These are phyloP conservation scores for Tuta absoluta DNA, from an alignment of 2,888 invertebrate genomes.

Conservation along the genomic window DNA sequence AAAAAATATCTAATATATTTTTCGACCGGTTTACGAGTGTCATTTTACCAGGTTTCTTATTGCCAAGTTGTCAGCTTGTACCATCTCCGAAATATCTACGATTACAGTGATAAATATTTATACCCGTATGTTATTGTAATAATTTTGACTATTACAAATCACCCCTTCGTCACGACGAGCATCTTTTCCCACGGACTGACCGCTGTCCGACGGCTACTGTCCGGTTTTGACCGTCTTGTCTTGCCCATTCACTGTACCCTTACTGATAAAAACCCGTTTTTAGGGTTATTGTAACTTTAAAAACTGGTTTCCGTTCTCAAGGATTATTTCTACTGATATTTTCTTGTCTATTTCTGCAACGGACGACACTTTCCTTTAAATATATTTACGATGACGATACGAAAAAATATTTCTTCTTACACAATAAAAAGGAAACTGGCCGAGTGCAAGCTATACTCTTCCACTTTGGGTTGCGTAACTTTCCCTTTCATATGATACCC, in stretches of 20 bases:
- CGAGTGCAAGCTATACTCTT: too few species aligned
- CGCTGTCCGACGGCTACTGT: slow-evolving; percentile 50
- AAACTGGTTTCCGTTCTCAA: slow-evolving; percentile 61
- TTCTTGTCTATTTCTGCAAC: neutral
- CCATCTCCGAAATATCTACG: neutral
- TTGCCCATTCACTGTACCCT: slow-evolving; percentile 37
- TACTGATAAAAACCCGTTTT: slow-evolving; percentile 40
- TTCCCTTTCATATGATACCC: too few species aligned
- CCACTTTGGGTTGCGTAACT: too few species aligned
- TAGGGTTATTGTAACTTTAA: slow-evolving; percentile 38
- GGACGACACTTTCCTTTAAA: neutral
- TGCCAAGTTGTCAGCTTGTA: neutral
- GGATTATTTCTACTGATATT: slow-evolving; percentile 12
- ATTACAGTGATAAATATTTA: neutral
- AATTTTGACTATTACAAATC: slow-evolving; percentile 23
- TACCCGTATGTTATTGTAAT: neutral
- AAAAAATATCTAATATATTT: too few species aligned
- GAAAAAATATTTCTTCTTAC: too few species aligned
- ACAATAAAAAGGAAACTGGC: too few species aligned
- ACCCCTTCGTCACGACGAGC: slow-evolving; percentile 34
- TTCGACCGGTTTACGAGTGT: too few species aligned
- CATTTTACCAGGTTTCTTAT: neutral
- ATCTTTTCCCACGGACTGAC: slow-evolving; percentile 61
- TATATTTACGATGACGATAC: too few species aligned
- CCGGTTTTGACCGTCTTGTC: slow-evolving; percentile 48